Evolutionary conservation across 64 coral and sea anemone genomes (phyloP).

Genomic region (Porites australiensis): DNA sequence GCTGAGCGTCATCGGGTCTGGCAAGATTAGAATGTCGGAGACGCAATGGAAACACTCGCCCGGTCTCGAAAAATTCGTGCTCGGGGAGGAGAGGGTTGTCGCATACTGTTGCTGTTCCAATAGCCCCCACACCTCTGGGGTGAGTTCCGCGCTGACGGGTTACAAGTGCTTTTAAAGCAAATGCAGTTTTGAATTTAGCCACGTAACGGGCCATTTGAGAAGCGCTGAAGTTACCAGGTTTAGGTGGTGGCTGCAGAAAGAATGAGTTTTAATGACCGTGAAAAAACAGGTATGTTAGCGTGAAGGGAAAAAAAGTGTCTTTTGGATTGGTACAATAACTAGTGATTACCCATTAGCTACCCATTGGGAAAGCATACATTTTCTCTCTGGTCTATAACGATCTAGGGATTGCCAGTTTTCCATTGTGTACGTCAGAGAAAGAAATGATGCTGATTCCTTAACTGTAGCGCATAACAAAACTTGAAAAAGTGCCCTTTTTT

Average conservation of each 20-base stretch:
- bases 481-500: too few relatives aligned
- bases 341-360: too few relatives aligned
- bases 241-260: slow-evolving; percentile 36
- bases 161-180: slow-evolving; percentile 62
- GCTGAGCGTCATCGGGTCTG: slow-evolving; percentile 62
- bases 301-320: too few relatives aligned
- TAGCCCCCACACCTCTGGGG: slow-evolving; percentile 75
- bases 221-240: slow-evolving; percentile 38
- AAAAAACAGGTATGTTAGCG: too few relatives aligned
- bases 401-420: too few relatives aligned
- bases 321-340: too few relatives aligned
- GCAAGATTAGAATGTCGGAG: slow-evolving; percentile 80
- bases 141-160: slow-evolving; percentile 79
- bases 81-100: slow-evolving; percentile 71
- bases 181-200: slow-evolving; percentile 43
- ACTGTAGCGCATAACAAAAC: too few relatives aligned
- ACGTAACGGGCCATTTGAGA: slow-evolving; percentile 41
- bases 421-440: too few relatives aligned
- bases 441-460: too few relatives aligned
- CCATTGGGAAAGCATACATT: too few relatives aligned
- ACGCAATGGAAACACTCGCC: slow-evolving; percentile 65
- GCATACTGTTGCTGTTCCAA: slow-evolving; percentile 72
- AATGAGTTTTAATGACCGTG: neutral
- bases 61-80: slow-evolving; percentile 79
- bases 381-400: too few relatives aligned